phyloP scores from a whole-genome alignment of 2,113 vertebrate genomes.

The Trochalopteron elliotii region DNA sequence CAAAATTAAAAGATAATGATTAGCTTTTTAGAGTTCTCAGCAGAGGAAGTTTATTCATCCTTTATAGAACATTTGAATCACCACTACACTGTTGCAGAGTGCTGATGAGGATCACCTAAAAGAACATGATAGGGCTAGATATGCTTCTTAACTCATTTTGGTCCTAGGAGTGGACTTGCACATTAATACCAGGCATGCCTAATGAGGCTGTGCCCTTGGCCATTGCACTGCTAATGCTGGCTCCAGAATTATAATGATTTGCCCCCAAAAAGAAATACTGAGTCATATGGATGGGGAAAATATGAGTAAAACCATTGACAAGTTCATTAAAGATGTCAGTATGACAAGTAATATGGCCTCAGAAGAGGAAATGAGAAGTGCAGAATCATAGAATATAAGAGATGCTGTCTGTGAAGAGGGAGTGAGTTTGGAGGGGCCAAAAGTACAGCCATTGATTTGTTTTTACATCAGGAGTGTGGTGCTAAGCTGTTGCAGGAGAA shows the following conservation, averaged over 20 bases:
- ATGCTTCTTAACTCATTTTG: background rate
- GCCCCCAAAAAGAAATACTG: background rate
- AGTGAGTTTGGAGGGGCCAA: background rate
- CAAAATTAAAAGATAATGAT: slow-evolving; percentile 57
- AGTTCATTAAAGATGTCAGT: background rate
- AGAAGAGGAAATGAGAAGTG: background rate
- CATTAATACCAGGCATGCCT: background rate
- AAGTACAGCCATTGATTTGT: background rate
- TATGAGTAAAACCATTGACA: background rate
- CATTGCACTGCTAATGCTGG: background rate
- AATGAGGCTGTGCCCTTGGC: background rate
- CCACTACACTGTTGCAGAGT: background rate
- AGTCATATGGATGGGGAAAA: background rate
- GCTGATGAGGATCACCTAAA: background rate
- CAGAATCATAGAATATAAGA: background rate
- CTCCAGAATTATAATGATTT: background rate
- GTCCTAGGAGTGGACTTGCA: background rate
- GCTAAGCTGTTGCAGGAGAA: background rate
- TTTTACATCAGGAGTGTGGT: background rate
- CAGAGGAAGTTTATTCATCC: background rate
- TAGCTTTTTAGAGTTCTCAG: background rate
- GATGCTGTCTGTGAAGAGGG: background rate
- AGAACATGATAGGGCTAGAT: background rate
- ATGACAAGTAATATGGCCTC: background rate
- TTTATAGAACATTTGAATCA: background rate